Evolutionary conservation across 2,888 invertebrate species (phyloP), one percentile per base, ranked within the genome.

Genomic region (Omphaloscelis lunosa): DNA sequence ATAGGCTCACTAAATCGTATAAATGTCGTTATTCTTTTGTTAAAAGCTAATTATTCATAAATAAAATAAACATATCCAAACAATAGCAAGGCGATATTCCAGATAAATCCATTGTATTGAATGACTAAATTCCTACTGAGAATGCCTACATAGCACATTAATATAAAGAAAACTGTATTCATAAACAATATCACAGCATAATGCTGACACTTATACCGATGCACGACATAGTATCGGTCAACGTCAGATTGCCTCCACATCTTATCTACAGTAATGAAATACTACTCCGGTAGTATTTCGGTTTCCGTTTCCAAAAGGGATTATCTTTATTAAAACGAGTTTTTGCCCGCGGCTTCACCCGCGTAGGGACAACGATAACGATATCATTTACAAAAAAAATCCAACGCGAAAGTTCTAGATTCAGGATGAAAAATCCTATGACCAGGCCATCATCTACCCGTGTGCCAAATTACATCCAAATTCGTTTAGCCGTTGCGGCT

Each of bases 11-110:
- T 53, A n/a, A 59, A 59, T n/a, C 3, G 20, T 53, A 48, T 51
- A 63, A 41, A 41, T 71, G 62, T 71, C 66, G 34, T 20, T 9
- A 70, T 69, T 73, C 51, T 67, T 70, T 71, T 76, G 68, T 72
- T 59, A 20, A 0, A 7, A 45, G 4, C 34, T 29, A 58, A 56
- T 70, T 70, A 80, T 45, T 59, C 45, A 34, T 80, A 17, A 51
- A 48, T 61, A 56, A 5, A 34, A 65, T 67, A 62, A 71, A 71
- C 61, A 58, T 41, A 20, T 73, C 59, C 29, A 63, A 34, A 68
- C 68, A 80, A 58, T 51, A 63, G 15, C 23, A 27, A 58, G 56
- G 7, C 1, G 6, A 66, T 20, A 79, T 62, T 51, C 17, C 34
- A 45, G 27, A 66, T 56, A 29, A 15, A 20, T 34, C 56, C 15